Evolutionary conservation across 1,140 invertebrate genomes (phyloP).

Genomic region (Heliconius melpomene): DNA sequence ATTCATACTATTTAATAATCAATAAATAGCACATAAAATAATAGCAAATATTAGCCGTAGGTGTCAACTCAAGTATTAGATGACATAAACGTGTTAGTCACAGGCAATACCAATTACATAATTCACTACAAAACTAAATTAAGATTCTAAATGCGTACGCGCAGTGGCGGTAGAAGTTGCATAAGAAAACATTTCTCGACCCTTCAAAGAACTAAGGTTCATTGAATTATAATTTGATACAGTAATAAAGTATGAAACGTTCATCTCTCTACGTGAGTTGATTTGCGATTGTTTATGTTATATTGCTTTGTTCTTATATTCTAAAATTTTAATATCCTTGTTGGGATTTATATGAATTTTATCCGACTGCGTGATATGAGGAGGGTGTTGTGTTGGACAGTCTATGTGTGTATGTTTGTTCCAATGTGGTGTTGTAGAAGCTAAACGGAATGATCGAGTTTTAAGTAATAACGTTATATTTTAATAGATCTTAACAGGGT

Average conservation of each 20-base stretch:
- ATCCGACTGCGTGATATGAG: no score
- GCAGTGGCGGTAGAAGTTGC: background rate
- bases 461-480: no score
- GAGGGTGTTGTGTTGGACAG: no score
- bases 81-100: constrained; percentile 52
- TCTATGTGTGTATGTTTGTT: no score
- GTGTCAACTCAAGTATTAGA: constrained; percentile 47
- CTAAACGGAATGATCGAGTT: no score
- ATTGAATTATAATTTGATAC: constrained; percentile 31
- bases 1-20: no score
- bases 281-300: background rate
- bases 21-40: background rate
- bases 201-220: constrained; percentile 26
- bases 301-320: background rate
- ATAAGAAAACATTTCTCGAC: constrained; percentile 18
- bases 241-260: constrained; percentile 28
- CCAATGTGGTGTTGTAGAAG: no score
- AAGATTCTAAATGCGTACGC: constrained; percentile 12
- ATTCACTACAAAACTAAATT: constrained; percentile 24
- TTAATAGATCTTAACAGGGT: no score
- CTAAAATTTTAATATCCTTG: no score
- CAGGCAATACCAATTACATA: constrained; percentile 67
- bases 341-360: no score
- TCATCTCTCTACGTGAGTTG: constrained; percentile 17
- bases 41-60: constrained; percentile 2